Evolutionary conservation across 2,888 invertebrate genomes (phyloP).

Genomic region (Dryobotodes eremita): DNA sequence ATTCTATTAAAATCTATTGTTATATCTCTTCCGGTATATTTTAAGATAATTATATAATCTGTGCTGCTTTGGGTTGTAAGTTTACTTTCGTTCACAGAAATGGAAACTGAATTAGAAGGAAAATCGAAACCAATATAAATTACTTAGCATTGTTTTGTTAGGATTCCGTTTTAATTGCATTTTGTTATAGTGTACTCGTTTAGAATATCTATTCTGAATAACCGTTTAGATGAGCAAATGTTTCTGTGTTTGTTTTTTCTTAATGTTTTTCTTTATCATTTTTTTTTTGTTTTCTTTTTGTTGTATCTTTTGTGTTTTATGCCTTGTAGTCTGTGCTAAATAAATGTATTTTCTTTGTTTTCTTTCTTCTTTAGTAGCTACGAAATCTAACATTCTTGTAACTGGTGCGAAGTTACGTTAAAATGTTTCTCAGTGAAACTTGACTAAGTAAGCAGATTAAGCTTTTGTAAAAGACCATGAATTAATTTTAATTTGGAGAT

Average conservation of each 20-base stretch:
- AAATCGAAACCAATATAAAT: background rate
- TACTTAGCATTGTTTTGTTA: conserved; percentile 6
- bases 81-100: conserved; percentile 31
- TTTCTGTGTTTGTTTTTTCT: too few species aligned
- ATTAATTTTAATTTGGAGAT: background rate
- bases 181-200: background rate
- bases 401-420: background rate
- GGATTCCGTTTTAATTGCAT: background rate
- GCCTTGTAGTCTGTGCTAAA: too few species aligned
- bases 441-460: background rate
- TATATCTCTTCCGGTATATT: conserved; percentile 38
- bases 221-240: background rate
- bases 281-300: too few species aligned
- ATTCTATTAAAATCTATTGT: conserved; percentile 48
- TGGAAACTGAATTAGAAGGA: conserved; percentile 12
- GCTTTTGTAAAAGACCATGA: background rate
- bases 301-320: too few species aligned
- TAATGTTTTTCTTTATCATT: too few species aligned
- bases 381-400: background rate
- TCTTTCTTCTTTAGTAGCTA: background rate
- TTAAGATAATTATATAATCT: conserved; percentile 22
- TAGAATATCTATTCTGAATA: background rate
- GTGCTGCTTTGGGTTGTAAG: background rate
- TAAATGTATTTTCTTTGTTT: too few species aligned
- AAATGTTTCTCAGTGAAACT: background rate